Percentiles rank a stretch among this genome's conserved stretches.
phyloP scores from a whole-genome alignment of 2,888 invertebrate genomes.

The Gandaritis pyraliata region DNA sequence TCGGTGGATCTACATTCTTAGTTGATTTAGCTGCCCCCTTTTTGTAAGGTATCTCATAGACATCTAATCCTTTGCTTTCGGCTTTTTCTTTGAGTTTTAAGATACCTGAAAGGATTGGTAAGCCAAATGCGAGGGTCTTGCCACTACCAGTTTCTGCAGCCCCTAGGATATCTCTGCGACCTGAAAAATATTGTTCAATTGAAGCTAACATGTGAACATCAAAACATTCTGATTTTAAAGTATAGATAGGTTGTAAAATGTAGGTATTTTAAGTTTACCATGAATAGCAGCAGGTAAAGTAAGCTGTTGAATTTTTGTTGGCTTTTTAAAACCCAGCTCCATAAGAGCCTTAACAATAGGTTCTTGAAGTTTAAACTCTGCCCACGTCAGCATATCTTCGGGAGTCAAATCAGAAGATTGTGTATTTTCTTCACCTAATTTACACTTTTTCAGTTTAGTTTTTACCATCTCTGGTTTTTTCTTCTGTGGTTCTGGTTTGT shows the following conservation, averaged over 20 bases:
- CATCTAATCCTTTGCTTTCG: constrained; percentile 63
- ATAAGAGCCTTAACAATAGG: constrained; percentile 89
- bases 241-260: no score
- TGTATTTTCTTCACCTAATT: constrained; percentile 61
- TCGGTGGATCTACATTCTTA: constrained; percentile 47
- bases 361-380: constrained; percentile 87
- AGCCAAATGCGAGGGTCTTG: constrained; percentile 98
- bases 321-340: constrained; percentile 90
- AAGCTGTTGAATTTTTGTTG: constrained; percentile 94
- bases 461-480: constrained; percentile 22
- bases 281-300: constrained; percentile 93
- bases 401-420: constrained; percentile 58
- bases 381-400: constrained; percentile 86
- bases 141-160: constrained; percentile 99
- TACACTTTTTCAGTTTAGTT: constrained; percentile 48
- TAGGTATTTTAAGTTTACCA: constrained; percentile 75
- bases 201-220: background rate
- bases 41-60: constrained; percentile 72
- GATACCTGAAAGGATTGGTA: constrained; percentile 95
- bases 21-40: constrained; percentile 57
- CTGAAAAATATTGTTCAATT: constrained; percentile 53
- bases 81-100: constrained; percentile 86
- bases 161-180: constrained; percentile 95
- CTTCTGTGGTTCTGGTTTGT: constrained; percentile 20
- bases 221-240: no score